Evolutionary conservation across 2,113 vertebrate species (phyloP).

Genomic region (Capricornis sumatraensis): DNA sequence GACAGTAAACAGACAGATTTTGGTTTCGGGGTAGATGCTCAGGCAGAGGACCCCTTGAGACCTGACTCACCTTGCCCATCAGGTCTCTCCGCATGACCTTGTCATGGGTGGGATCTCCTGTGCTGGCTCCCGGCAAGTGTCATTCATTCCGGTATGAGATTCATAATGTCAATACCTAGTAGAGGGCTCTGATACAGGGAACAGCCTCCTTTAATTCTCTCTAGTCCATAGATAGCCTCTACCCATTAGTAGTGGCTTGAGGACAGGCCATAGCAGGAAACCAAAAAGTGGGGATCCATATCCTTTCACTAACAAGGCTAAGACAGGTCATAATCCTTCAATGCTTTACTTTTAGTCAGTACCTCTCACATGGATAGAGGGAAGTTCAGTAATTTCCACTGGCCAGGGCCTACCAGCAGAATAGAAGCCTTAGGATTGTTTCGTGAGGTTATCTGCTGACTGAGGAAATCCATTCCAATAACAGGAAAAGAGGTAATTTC

Average conservation of each 20-base stretch:
- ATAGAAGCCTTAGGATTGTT: background rate
- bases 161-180: no score
- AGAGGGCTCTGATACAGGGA: background rate
- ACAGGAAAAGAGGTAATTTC: background rate
- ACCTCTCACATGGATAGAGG: background rate
- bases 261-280: background rate
- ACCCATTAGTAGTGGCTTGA: background rate
- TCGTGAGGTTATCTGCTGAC: background rate
- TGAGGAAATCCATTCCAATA: background rate
- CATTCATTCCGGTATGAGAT: background rate
- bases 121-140: background rate
- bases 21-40: no score
- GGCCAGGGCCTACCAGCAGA: background rate
- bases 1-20: no score
- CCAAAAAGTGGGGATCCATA: background rate
- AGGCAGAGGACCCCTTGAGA: no score
- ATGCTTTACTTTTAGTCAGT: background rate
- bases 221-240: background rate
- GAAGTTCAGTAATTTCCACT: background rate
- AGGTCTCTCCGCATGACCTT: no score
- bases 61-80: no score
- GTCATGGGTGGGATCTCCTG: no score
- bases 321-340: background rate
- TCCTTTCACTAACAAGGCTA: background rate
- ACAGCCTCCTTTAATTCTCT: background rate